A percentile compares a stretch with the other conserved stretches of the same genome.
Evolutionary conservation across 2,113 vertebrate species (phyloP).

Genomic region (Chelonoidis abingdonii): DNA sequence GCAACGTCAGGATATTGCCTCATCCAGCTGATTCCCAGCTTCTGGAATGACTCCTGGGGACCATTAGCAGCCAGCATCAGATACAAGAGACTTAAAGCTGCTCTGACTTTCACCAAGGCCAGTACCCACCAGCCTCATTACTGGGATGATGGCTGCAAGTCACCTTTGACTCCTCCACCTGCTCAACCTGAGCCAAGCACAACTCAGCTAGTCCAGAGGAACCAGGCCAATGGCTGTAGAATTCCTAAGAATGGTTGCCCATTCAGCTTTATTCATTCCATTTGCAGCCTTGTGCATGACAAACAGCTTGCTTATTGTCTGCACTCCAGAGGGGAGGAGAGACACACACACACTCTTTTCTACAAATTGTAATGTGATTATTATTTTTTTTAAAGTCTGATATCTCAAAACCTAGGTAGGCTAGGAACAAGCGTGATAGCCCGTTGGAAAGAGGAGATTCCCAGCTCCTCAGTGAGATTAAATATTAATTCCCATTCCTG

Average conservation of each 20-base stretch:
- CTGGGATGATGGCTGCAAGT: neutral
- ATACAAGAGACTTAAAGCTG: neutral
- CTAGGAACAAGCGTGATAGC: neutral
- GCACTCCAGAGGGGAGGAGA: slow-evolving; percentile 31
- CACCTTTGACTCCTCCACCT: neutral
- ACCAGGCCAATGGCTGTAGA: slow-evolving; percentile 10
- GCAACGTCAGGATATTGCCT: neutral
- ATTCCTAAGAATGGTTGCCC: neutral
- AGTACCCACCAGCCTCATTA: neutral
- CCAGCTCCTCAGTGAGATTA: too few species aligned
- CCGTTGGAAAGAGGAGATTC: neutral
- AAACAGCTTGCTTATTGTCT: slow-evolving; percentile 67
- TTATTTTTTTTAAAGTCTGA: neutral
- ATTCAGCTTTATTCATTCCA: slow-evolving; percentile 7
- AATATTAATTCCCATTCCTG: too few species aligned
- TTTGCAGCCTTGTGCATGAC: neutral
- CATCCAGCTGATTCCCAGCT: neutral
- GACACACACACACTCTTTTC: neutral
- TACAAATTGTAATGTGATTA: neutral
- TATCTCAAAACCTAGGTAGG: neutral
- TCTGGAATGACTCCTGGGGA: neutral
- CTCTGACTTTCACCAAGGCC: accelerated
- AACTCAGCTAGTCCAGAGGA: neutral
- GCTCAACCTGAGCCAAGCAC: neutral
- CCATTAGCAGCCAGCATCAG: neutral